Conservation (phyloP, 2,113 vertebrate species). For the Bubo scandiacus region DNA sequence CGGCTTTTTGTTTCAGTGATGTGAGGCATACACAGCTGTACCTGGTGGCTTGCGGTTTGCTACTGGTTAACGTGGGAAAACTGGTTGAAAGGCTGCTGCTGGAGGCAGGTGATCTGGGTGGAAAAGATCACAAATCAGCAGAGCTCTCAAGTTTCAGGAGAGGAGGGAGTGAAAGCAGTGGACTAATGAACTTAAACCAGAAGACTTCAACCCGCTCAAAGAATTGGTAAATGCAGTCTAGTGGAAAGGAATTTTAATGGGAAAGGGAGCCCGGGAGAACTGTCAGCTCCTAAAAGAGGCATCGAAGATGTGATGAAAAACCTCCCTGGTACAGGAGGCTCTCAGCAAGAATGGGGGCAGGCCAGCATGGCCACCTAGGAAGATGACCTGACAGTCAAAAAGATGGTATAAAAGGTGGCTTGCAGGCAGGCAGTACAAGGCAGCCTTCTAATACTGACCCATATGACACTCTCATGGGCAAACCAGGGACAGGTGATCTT, state of each 20-base stretch:
- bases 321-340: neutral
- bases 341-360: neutral
- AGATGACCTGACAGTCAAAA: neutral
- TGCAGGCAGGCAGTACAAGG: neutral
- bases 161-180: neutral
- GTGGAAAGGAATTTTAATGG: conserved; percentile 73
- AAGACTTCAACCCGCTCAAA: conserved; percentile 5
- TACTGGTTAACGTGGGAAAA: conserved; percentile 3
- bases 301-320: neutral
- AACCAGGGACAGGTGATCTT: neutral
- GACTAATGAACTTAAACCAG: conserved; percentile 47
- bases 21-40: neutral
- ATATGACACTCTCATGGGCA: neutral
- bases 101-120: neutral
- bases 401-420: neutral
- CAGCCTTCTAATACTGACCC: neutral
- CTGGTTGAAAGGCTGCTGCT: neutral
- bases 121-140: neutral
- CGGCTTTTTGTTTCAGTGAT: neutral
- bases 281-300: neutral
- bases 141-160: neutral
- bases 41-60: neutral
- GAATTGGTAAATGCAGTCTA: conserved; percentile 65
- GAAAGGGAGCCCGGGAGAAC: conserved; percentile 32
- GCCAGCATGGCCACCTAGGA: neutral